Evolutionary conservation across 2,888 invertebrate genomes (phyloP).

Genomic region (Danaus chrysippus): DNA sequence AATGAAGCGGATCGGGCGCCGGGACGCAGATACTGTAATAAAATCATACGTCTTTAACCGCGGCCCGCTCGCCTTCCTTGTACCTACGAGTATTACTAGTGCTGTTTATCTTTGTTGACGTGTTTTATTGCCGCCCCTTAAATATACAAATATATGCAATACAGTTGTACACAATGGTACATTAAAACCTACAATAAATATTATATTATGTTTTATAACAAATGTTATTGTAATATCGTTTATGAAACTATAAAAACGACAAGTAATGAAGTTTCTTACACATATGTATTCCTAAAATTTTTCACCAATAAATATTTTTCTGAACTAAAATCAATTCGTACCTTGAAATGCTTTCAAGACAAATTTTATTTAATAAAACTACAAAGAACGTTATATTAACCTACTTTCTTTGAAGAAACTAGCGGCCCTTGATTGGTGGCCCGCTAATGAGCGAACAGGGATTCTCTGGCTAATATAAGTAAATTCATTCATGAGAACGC

Average conservation of each 20-base stretch:
- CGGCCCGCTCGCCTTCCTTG: slow-evolving; percentile 21
- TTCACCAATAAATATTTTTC: too few species aligned
- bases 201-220: too few species aligned
- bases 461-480: slow-evolving; percentile 31
- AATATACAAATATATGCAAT: neutral
- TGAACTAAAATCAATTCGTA: too few species aligned
- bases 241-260: too few species aligned
- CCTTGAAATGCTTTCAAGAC: neutral
- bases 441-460: slow-evolving; percentile 29
- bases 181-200: neutral
- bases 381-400: slow-evolving; percentile 13
- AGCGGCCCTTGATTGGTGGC: slow-evolving; percentile 27
- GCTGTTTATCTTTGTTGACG: slow-evolving; percentile 17
- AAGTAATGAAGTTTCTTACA: too few species aligned
- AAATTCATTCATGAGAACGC: slow-evolving; percentile 39
- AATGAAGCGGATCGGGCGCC: slow-evolving; percentile 54
- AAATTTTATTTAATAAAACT: slow-evolving; percentile 5
- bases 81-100: slow-evolving; percentile 6
- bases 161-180: neutral
- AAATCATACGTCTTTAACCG: slow-evolving; percentile 21
- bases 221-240: too few species aligned
- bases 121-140: neutral
- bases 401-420: slow-evolving; percentile 27
- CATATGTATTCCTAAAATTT: too few species aligned
- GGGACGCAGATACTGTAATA: slow-evolving; percentile 22